Conservation (phyloP, 2,113 vertebrate species). For the Ranitomeya variabilis region DNA sequence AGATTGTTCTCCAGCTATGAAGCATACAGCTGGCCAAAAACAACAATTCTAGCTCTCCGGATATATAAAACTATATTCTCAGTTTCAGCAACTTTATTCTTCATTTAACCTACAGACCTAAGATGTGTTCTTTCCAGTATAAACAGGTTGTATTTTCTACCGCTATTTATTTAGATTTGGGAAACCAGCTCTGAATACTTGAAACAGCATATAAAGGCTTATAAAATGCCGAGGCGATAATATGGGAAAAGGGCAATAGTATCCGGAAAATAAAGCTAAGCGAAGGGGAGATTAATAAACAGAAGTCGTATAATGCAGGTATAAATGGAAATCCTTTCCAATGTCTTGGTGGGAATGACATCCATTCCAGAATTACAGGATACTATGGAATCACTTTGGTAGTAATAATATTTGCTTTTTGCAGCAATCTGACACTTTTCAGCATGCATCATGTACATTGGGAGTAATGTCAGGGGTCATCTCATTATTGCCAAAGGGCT, state of each 20-base stretch:
- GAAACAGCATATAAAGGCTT: neutral
- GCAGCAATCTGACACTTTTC: too few relatives aligned
- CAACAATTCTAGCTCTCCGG: neutral
- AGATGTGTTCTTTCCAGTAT: neutral
- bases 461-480: too few relatives aligned
- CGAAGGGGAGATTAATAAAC: neutral
- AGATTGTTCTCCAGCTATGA: constrained; percentile 25
- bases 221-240: neutral
- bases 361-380: neutral
- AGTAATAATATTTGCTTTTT: neutral
- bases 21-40: neutral
- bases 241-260: neutral
- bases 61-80: constrained; percentile 16
- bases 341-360: neutral
- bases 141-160: constrained; percentile 20
- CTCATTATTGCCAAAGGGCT: too few relatives aligned
- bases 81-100: constrained; percentile 3
- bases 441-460: too few relatives aligned
- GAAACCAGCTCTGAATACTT: neutral
- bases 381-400: neutral
- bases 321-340: neutral
- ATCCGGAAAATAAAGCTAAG: neutral
- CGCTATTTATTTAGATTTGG: constrained; percentile 4
- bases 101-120: neutral
- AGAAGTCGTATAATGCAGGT: neutral